phyloP scores from a whole-genome alignment of 1,140 invertebrate species.

The Panagrolaimus sp. region DNA sequence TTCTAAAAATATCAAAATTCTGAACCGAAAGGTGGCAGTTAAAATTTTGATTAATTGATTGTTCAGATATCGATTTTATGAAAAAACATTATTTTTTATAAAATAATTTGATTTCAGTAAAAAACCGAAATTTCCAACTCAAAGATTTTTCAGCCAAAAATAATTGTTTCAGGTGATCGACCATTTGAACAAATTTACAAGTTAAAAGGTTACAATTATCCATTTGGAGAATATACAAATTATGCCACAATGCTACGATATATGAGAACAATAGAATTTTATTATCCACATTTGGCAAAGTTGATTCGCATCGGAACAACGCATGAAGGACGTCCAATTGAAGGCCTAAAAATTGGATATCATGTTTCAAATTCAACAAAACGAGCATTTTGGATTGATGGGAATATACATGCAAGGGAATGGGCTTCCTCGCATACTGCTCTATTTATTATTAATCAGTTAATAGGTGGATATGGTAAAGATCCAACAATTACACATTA shows the following conservation, averaged over 20 bases:
- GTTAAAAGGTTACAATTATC: conserved; percentile 41
- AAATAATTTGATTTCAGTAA: no score
- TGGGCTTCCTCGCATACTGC: conserved; percentile 57
- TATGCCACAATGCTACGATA: conserved; percentile 47
- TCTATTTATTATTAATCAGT: conserved; percentile 56
- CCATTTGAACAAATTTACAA: conserved; percentile 19
- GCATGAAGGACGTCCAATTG: conserved; percentile 56
- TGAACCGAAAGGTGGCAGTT: no score
- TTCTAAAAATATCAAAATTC: no score
- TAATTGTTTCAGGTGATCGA: background rate
- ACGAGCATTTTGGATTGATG: conserved; percentile 55
- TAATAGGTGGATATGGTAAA: conserved; percentile 56
- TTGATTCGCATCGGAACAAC: conserved; percentile 48
- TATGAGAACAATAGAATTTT: conserved; percentile 50
- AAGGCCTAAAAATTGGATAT: conserved; percentile 50
- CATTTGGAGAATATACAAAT: conserved; percentile 48
- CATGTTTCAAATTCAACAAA: conserved; percentile 40
- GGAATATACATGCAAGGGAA: conserved; percentile 55
- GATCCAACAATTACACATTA: conserved; percentile 50
- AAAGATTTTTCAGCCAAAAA: no score
- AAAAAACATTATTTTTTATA: no score
- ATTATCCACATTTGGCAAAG: conserved; percentile 51
- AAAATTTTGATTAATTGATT: no score
- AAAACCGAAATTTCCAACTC: no score
- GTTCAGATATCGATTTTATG: no score